Evolutionary conservation across 2,797 vertebrate genomes (phyloP), one percentile per base, ranked within the genome.

Genomic region (Cossypha polioptera): DNA sequence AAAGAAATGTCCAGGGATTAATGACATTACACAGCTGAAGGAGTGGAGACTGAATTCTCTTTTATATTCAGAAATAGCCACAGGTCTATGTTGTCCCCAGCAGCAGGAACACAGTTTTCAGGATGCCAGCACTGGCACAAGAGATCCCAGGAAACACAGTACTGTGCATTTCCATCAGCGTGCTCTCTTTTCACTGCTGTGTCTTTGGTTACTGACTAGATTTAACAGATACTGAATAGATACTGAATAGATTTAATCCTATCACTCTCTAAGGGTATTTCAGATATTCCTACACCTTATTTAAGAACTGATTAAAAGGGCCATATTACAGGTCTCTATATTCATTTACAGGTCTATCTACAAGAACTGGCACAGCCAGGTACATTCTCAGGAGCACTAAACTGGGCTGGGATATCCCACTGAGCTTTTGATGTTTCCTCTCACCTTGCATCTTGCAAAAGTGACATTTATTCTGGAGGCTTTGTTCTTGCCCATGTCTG

Each of bases 91-190:
- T 1, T 35, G 16, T 31, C 21, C n/a, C 35, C 36, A 57, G 43
- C 3, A 72, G 18, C 5, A 29, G 66, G 35, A 62, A 3, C 3
- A 1, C 26, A 35, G 15, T 81, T 78, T 38, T 36, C 24, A 53
- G 21, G 29, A 12, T 74, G 25, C 20, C 33, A 51, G 25, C 16
- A 17, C 4, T 16, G 50, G 29, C 19, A 68, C 15, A 19, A 15
- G 29, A 58, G 13, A 63, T 36, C 11, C 29, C 72, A 35, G 38
- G 43, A 66, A 69, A 6, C 1, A 1, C 5, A 22, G 31, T 3
- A 5, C 17, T n/a, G 45, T 7, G 2, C 8, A 1, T 14, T 19
- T n/a, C 29, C 33, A 18, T 4, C 53, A 43, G 25, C 9, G n/a
- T 67, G 35, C 35, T 68, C 10, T 31, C 40, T 2, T 36, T 84